A percentile compares a stretch with the other conserved stretches of the same genome.
phyloP scores from a whole-genome alignment of 2,113 vertebrate species.

The Anser cygnoides region DNA sequence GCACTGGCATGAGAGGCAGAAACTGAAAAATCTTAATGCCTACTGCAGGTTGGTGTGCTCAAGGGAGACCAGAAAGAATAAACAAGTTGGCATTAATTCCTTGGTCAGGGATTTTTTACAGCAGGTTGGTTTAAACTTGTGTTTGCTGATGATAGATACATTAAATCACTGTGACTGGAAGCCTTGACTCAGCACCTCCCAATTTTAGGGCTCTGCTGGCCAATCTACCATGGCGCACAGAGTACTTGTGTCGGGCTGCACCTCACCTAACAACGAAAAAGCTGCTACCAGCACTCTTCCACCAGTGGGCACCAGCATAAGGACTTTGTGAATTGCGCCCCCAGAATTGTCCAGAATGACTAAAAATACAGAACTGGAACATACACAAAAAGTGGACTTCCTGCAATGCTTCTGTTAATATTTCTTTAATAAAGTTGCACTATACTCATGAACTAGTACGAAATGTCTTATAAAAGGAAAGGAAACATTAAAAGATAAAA shows the following conservation, averaged over 20 bases:
- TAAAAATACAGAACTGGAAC: not conserved
- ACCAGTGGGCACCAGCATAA: fast-evolving
- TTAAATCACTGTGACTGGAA: not conserved
- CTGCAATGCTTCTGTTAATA: not conserved
- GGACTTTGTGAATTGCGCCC: fast-evolving
- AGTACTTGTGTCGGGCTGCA: not conserved
- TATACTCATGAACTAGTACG: not conserved
- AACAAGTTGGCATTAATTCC: not conserved
- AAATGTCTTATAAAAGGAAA: not conserved
- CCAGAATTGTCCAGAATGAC: not conserved
- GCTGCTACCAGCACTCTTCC: not conserved
- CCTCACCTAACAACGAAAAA: not conserved
- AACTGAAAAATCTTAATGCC: slow-evolving; percentile 3
- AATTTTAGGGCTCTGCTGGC: not conserved
- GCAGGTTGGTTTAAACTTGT: not conserved
- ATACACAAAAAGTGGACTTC: not conserved
- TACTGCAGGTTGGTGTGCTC: not conserved
- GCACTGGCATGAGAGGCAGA: not conserved
- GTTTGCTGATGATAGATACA: not conserved
- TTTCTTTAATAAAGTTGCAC: not conserved
- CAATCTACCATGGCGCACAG: not conserved
- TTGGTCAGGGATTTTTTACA: not conserved
- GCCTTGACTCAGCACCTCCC: not conserved
- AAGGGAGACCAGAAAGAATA: not conserved
- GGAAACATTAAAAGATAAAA: not conserved